Percentiles rank a stretch among this genome's conserved stretches.
Conservation (phyloP, 2,888 invertebrate genomes). For the Mystacides longicornis region DNA sequence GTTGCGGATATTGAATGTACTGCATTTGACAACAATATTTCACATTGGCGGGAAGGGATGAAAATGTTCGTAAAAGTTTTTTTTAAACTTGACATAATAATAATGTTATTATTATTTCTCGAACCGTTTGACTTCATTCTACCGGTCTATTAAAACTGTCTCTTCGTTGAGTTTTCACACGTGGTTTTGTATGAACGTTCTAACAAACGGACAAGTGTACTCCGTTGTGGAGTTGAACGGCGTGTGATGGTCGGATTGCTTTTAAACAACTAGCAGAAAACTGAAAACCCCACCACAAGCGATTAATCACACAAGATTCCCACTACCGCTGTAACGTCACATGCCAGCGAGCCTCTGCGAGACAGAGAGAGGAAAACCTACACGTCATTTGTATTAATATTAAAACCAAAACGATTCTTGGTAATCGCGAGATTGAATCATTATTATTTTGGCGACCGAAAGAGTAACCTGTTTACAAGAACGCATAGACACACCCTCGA, state of each 20-base stretch:
- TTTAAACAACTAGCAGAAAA: not conserved
- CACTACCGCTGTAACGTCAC: too few species aligned
- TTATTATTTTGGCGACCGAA: too few species aligned
- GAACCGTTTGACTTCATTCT: conserved; percentile 17
- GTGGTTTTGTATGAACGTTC: not conserved
- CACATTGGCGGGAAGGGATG: conserved; percentile 16
- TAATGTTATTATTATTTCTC: too few species aligned
- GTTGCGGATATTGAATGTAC: conserved; percentile 12
- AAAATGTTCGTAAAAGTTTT: conserved; percentile 7
- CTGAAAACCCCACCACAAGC: not conserved
- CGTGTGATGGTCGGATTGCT: not conserved
- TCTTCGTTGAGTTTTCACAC: conserved; percentile 5
- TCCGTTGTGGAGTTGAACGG: not conserved
- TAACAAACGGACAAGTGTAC: not conserved
- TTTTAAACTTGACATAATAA: conserved; percentile 1
- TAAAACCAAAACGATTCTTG: too few species aligned
- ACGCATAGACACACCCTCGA: too few species aligned
- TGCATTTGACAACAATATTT: not conserved
- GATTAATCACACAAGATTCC: too few species aligned
- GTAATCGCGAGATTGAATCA: too few species aligned
- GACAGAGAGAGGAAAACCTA: too few species aligned
- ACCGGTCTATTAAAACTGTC: conserved; percentile 1
- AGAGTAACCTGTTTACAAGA: too few species aligned
- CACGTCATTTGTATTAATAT: too few species aligned
- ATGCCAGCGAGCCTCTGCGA: too few species aligned